Conservation (phyloP, 30 jellyfish, hydroid and myxozoan species). For the Phacellophora camtschatica region DNA sequence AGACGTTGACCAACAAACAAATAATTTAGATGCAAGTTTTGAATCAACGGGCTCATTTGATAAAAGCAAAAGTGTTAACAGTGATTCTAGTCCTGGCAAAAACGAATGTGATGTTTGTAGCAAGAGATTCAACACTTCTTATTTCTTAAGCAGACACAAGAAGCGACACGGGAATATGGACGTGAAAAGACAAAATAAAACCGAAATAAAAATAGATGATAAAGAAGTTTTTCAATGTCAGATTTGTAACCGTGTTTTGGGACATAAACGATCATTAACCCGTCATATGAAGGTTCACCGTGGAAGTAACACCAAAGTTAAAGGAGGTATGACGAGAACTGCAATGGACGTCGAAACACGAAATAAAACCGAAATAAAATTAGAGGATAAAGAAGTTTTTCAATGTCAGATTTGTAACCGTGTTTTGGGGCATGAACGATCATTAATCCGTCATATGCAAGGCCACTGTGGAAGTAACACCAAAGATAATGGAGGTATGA, state of each 20-base stretch:
- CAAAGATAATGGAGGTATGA: too few species aligned
- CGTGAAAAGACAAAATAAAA: neutral
- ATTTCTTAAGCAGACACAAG: slow-evolving; percentile 22
- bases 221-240: neutral
- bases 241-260: neutral
- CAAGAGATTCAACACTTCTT: slow-evolving; percentile 19
- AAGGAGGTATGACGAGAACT: too few species aligned
- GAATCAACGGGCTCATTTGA: too few species aligned
- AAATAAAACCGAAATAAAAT: neutral
- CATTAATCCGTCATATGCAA: neutral
- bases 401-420: neutral
- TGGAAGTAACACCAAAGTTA: neutral
- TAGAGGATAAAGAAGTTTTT: neutral
- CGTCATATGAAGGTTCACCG: neutral
- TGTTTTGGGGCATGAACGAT: neutral
- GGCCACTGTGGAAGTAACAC: neutral
- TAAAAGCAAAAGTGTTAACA: too few species aligned
- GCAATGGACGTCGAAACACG: neutral
- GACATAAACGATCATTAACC: neutral
- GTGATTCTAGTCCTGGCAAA: too few species aligned
- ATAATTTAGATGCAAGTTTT: too few species aligned
- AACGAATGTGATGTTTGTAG: slow-evolving; percentile 27
- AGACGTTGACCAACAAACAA: too few species aligned
- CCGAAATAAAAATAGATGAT: neutral
- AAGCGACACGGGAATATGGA: slow-evolving; percentile 3